These are phyloP conservation scores for Sialis lutaria DNA, from an alignment of 2,888 invertebrate genomes.

Conservation along the genomic window DNA sequence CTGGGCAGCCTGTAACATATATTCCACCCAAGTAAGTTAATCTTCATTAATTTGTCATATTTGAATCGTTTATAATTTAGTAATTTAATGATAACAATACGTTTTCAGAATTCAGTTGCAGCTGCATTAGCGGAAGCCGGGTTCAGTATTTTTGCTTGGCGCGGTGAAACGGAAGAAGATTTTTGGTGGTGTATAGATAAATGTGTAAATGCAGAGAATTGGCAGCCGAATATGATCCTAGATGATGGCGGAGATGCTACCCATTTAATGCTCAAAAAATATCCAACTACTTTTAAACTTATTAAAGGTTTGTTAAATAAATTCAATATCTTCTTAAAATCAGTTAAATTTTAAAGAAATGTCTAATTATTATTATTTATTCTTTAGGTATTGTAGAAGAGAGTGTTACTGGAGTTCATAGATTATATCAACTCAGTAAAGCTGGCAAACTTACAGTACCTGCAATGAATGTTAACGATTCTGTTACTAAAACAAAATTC, in stretches of 20 bases:
- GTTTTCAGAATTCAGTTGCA: constrained; percentile 78
- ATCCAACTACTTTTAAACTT: constrained; percentile 80
- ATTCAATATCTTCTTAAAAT: too few relatives aligned
- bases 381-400: constrained; percentile 82
- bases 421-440: constrained; percentile 88
- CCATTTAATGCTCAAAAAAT: constrained; percentile 90
- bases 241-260: constrained; percentile 97
- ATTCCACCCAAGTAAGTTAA: constrained; percentile 67
- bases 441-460: constrained; percentile 87
- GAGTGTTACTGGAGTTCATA: constrained; percentile 95
- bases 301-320: constrained; percentile 49
- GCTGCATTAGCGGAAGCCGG: constrained; percentile 86
- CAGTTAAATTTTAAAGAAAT: background rate
- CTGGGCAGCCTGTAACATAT: constrained; percentile 97
- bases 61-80: background rate
- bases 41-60: background rate
- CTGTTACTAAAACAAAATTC: constrained; percentile 95
- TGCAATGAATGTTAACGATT: constrained; percentile 97
- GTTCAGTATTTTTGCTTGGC: constrained; percentile 88
- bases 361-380: constrained; percentile 6
- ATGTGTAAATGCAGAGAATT: constrained; percentile 77
- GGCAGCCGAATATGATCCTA: constrained; percentile 96
- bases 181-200: constrained; percentile 99
- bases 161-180: constrained; percentile 93
- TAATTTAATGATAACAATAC: background rate